Conservation (phyloP, 2,888 invertebrate species). For the Tupiocoris notatus region DNA sequence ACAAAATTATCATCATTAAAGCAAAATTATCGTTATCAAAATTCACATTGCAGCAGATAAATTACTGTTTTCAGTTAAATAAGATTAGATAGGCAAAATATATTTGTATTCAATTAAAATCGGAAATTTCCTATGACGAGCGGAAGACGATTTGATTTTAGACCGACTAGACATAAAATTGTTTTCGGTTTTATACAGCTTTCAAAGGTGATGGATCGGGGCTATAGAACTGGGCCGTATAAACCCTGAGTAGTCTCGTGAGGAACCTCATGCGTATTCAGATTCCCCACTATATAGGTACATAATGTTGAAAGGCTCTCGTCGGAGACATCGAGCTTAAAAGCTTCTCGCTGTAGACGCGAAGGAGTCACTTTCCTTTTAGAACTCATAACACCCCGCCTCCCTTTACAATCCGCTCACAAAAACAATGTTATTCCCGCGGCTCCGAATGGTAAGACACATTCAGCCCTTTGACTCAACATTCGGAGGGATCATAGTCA, state of each 20-base stretch:
- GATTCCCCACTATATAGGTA: background rate
- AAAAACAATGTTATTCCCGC: background rate
- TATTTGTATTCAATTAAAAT: no score
- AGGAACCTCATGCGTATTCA: background rate
- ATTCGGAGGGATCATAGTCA: no score
- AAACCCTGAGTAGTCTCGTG: background rate
- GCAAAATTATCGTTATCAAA: no score
- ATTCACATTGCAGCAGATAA: no score
- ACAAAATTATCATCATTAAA: no score
- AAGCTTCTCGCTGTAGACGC: conserved; percentile 22
- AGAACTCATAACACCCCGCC: conserved; percentile 10
- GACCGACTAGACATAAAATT: no score
- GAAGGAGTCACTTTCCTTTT: conserved; percentile 13
- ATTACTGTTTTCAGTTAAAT: no score
- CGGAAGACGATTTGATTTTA: no score
- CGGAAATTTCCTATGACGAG: no score
- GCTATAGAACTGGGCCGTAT: background rate
- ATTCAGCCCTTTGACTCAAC: background rate
- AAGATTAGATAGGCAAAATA: no score
- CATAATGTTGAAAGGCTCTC: background rate
- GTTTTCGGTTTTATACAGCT: background rate
- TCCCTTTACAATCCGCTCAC: background rate
- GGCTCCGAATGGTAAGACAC: background rate
- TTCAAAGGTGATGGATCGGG: background rate
- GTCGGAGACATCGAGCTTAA: conserved; percentile 9